These are phyloP conservation scores for Catocala fraxini DNA, from an alignment of 2,888 invertebrate genomes.

Conservation along the genomic window DNA sequence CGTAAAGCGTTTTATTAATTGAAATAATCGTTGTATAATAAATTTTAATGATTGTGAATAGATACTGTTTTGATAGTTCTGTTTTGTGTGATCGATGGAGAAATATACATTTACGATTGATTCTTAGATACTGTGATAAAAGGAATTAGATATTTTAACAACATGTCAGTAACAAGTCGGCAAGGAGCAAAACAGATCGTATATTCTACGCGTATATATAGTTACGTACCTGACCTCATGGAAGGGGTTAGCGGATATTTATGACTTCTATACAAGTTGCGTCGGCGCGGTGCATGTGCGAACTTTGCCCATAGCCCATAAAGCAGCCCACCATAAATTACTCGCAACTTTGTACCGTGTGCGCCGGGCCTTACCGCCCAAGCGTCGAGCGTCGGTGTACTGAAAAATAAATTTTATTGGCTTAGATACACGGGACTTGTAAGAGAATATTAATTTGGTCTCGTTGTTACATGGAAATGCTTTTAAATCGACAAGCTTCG, in stretches of 20 bases:
- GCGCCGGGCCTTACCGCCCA: slow-evolving; percentile 55
- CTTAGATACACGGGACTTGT: slow-evolving; percentile 44
- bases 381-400: slow-evolving; percentile 45
- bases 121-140: no score
- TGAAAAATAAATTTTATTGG: slow-evolving; percentile 64
- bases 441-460: slow-evolving; percentile 49
- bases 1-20: slow-evolving; percentile 85
- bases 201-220: slow-evolving; percentile 54
- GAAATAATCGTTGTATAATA: slow-evolving; percentile 68
- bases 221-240: slow-evolving; percentile 68
- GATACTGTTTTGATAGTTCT: slow-evolving; percentile 30
- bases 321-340: slow-evolving; percentile 78
- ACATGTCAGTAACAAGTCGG: slow-evolving; percentile 22
- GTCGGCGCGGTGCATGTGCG: slow-evolving; percentile 74
- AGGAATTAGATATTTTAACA: neutral
- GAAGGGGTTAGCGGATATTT: slow-evolving; percentile 77
- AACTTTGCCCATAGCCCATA: slow-evolving; percentile 76
- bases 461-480: slow-evolving; percentile 54
- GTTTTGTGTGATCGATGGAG: neutral
- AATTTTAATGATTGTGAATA: slow-evolving; percentile 37
- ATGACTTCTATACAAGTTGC: slow-evolving; percentile 66
- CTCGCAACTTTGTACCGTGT: slow-evolving; percentile 78
- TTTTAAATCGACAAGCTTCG: slow-evolving; percentile 50
- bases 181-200: slow-evolving; percentile 34
- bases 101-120: neutral